These are phyloP conservation scores for Gasterosteus nipponicus DNA, from an alignment of 2,113 vertebrate genomes.

Conservation along the genomic window DNA sequence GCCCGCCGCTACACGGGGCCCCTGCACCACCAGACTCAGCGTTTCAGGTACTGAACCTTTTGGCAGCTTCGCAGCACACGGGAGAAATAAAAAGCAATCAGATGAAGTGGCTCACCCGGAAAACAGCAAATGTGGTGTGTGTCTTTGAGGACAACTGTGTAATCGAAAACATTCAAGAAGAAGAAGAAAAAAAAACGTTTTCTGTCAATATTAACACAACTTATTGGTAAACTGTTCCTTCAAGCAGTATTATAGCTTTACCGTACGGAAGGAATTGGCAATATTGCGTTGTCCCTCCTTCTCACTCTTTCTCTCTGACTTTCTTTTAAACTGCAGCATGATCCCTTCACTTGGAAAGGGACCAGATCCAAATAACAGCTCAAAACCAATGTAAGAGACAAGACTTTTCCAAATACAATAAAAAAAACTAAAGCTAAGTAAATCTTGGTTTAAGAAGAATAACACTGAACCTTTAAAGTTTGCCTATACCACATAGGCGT, in stretches of 20 bases:
- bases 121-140: conserved; percentile 37
- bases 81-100: conserved; percentile 3
- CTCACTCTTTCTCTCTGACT: conserved; percentile 76
- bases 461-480: conserved; percentile 16
- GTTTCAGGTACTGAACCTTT: conserved; percentile 88
- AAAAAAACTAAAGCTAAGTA: conserved; percentile 52
- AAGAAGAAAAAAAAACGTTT: conserved; percentile 4
- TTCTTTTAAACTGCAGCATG: conserved; percentile 80
- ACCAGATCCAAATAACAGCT: conserved; percentile 80
- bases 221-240: conserved; percentile 27
- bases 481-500: conserved; percentile 42
- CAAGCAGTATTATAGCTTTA: conserved; percentile 37
- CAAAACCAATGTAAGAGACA: conserved; percentile 81
- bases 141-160: conserved; percentile 31
- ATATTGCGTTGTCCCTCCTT: conserved; percentile 66
- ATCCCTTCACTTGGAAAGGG: conserved; percentile 79
- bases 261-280: conserved; percentile 62
- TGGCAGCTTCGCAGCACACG: conserved; percentile 12
- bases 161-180: conserved; percentile 21
- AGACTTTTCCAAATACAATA: conserved; percentile 70
- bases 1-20: conserved; percentile 91
- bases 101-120: conserved; percentile 29
- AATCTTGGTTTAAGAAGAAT: conserved; percentile 39
- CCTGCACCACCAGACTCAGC: conserved; percentile 92
- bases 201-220: conserved; percentile 40